A percentile compares a stretch with the other conserved stretches of the same genome.
Conservation (phyloP, 1,140 invertebrate species). For the Stenopsyche tienmushanensis region DNA sequence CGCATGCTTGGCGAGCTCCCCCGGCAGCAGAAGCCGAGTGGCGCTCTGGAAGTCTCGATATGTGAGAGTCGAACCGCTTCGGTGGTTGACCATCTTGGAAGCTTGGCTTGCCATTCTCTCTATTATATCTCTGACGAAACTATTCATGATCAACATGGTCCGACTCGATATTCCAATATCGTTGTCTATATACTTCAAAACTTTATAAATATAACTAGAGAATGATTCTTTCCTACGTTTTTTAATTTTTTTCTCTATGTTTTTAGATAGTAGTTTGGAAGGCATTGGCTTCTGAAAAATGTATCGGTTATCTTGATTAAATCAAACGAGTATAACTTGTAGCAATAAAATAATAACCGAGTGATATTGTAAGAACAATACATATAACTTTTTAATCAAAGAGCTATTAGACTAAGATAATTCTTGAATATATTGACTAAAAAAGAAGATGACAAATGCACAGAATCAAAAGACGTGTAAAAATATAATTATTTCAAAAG, state of each 20-base stretch:
- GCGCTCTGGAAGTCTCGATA: slow-evolving; percentile 57
- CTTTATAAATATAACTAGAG: slow-evolving; percentile 56
- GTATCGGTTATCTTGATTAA: not conserved
- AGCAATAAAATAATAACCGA: too few relatives aligned
- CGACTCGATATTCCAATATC: slow-evolving; percentile 63
- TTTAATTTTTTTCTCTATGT: not conserved
- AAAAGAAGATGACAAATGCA: too few relatives aligned
- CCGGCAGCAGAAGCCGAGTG: slow-evolving; percentile 61
- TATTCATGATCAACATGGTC: slow-evolving; percentile 59
- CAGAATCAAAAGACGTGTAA: too few relatives aligned
- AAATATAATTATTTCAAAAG: too few relatives aligned
- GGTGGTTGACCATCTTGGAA: slow-evolving; percentile 44
- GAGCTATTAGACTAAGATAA: too few relatives aligned
- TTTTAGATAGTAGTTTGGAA: not conserved
- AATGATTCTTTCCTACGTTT: slow-evolving; percentile 7
- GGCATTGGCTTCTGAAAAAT: not conserved
- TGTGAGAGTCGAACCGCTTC: slow-evolving; percentile 46
- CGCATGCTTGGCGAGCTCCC: slow-evolving; percentile 55
- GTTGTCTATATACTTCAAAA: slow-evolving; percentile 68
- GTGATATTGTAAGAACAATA: too few relatives aligned
- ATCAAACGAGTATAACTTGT: too few relatives aligned
- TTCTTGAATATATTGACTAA: too few relatives aligned
- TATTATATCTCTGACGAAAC: slow-evolving; percentile 51
- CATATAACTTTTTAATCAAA: too few relatives aligned
- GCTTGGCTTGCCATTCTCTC: slow-evolving; percentile 3